Conservation (phyloP, 2,888 invertebrate genomes). For the Julus scanicus region DNA sequence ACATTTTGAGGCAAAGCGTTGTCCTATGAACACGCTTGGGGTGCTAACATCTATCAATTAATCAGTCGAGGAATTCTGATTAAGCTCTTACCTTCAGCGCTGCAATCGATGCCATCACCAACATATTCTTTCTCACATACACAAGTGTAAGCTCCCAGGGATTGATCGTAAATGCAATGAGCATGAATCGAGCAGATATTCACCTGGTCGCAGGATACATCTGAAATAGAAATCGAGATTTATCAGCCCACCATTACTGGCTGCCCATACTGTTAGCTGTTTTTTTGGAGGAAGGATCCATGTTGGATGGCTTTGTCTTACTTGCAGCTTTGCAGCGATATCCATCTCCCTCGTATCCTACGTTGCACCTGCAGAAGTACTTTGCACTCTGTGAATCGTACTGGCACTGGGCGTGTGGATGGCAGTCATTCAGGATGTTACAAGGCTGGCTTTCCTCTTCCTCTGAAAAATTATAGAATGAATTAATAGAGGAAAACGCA, state of each 20-base stretch:
- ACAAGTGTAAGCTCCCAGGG: constrained; percentile 66
- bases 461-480: not conserved
- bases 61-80: too few relatives aligned
- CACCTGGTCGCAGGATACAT: constrained; percentile 69
- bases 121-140: constrained; percentile 73
- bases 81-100: constrained; percentile 56
- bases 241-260: not conserved
- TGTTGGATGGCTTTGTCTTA: not conserved
- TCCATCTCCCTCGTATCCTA: constrained; percentile 69
- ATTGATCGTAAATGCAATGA: constrained; percentile 64
- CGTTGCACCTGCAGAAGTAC: constrained; percentile 67
- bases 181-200: constrained; percentile 73
- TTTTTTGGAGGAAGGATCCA: too few relatives aligned
- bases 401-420: constrained; percentile 81
- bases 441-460: constrained; percentile 68
- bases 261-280: too few relatives aligned
- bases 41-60: too few relatives aligned
- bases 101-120: constrained; percentile 66
- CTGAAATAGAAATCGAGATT: constrained; percentile 58
- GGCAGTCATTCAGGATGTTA: constrained; percentile 80
- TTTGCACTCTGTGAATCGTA: constrained; percentile 58
- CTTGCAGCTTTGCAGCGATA: constrained; percentile 54
- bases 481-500: too few relatives aligned
- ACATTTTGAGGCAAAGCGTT: too few relatives aligned
- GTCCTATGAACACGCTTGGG: too few relatives aligned